Conservation (phyloP, 1,140 invertebrate genomes). For the Idris sp. region DNA sequence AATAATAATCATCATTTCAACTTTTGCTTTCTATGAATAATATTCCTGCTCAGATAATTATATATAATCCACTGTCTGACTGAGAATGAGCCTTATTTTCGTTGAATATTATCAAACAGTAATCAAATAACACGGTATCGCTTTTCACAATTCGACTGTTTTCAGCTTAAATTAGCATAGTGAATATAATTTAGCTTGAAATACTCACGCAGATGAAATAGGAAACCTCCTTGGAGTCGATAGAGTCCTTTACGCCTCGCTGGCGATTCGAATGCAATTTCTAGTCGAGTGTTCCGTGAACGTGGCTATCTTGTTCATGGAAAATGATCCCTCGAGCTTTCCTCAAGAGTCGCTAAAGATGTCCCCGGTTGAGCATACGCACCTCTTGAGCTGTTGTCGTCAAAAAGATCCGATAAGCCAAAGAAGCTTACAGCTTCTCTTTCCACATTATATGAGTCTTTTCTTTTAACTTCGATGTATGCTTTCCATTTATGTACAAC, state of each 20-base stretch:
- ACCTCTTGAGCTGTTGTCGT: slow-evolving; percentile 34
- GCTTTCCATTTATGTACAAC: slow-evolving; percentile 15
- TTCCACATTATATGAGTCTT: slow-evolving; percentile 13
- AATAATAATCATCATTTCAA: slow-evolving; percentile 15
- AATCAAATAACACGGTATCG: slow-evolving; percentile 8
- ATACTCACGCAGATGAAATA: slow-evolving; percentile 35
- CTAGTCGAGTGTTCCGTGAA: slow-evolving; percentile 38
- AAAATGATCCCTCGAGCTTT: slow-evolving; percentile 56
- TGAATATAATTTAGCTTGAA: slow-evolving; percentile 27
- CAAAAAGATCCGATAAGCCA: slow-evolving; percentile 46
- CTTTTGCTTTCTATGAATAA: slow-evolving; percentile 14
- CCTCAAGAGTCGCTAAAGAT: slow-evolving; percentile 43
- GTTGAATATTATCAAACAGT: slow-evolving; percentile 1
- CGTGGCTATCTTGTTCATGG: slow-evolving; percentile 42
- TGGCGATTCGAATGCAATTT: slow-evolving; percentile 42
- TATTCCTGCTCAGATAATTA: too few species aligned
- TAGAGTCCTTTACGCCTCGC: slow-evolving; percentile 25
- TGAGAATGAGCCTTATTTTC: too few species aligned
- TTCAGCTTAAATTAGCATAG: slow-evolving; percentile 8
- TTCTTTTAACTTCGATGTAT: slow-evolving; percentile 11
- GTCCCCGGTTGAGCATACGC: slow-evolving; percentile 47
- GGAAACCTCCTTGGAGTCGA: slow-evolving; percentile 6
- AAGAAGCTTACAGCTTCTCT: slow-evolving; percentile 24
- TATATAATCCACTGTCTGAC: too few species aligned
- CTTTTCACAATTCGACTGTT: background rate